Evolutionary conservation across 1,140 invertebrate genomes (phyloP).

Genomic region (Drosophila varians): DNA sequence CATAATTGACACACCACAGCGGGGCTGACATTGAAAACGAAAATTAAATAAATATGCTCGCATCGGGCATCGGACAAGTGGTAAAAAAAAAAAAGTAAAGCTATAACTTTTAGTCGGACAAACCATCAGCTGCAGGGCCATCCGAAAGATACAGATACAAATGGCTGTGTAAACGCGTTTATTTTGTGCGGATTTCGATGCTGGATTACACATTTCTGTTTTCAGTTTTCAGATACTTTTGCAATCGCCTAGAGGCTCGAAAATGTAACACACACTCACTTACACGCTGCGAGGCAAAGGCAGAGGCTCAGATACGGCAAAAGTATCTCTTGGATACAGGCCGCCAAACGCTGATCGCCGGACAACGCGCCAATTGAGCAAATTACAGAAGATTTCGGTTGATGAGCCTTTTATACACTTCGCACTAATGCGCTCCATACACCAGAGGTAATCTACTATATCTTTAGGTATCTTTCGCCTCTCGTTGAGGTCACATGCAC

Average conservation of each 20-base stretch:
- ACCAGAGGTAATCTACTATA: constrained; percentile 13
- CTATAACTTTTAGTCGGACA: not conserved
- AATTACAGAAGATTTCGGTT: constrained; percentile 79
- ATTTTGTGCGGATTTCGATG: constrained; percentile 32
- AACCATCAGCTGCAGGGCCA: constrained; percentile 59
- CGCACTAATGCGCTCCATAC: constrained; percentile 14
- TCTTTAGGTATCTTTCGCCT: constrained; percentile 1
- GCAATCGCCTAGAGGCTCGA: constrained; percentile 16
- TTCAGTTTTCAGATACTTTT: constrained; percentile 28
- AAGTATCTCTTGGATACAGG: constrained; percentile 74
- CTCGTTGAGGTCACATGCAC: constrained; percentile 45
- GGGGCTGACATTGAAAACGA: constrained; percentile 69
- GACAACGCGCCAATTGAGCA: constrained; percentile 68
- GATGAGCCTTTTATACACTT: constrained; percentile 68
- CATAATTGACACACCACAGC: constrained; percentile 62
- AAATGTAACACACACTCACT: constrained; percentile 51
- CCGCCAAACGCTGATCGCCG: constrained; percentile 47
- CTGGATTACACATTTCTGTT: not conserved
- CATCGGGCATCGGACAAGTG: not conserved
- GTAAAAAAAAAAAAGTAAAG: not conserved
- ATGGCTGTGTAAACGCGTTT: constrained; percentile 20
- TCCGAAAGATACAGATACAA: constrained; percentile 32
- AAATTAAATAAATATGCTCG: constrained; percentile 34
- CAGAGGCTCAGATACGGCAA: constrained; percentile 7
- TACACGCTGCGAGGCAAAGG: constrained; percentile 33